Conservation (phyloP, 2,797 vertebrate genomes). For the Eulemur albifrons region DNA sequence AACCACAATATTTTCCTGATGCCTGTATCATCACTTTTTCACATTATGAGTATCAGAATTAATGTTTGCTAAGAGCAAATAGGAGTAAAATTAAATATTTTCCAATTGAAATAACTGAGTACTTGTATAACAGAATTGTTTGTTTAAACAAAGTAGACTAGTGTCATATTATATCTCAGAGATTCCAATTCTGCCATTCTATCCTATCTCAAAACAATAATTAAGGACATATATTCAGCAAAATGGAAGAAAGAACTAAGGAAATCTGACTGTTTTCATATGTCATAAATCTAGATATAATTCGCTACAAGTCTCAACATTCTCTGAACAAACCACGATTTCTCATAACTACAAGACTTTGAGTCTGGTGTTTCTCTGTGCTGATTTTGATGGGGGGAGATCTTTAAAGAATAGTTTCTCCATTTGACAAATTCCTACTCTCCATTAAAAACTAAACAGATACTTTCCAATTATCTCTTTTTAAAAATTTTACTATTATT, state of each 20-base stretch:
- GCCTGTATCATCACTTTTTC: constrained; percentile 62
- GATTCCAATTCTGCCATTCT: not conserved
- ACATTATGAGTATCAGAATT: constrained; percentile 63
- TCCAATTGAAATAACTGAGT: constrained; percentile 78
- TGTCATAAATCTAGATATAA: not conserved
- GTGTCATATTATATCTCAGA: not conserved
- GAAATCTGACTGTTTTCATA: not conserved
- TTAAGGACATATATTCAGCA: not conserved
- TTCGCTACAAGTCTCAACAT: not conserved
- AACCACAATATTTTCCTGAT: constrained; percentile 59
- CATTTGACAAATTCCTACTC: not conserved
- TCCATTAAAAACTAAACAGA: not conserved
- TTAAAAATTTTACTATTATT: not conserved
- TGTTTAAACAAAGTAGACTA: constrained; percentile 74
- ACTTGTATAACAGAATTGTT: constrained; percentile 72
- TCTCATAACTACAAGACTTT: not conserved
- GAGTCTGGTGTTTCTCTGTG: not conserved
- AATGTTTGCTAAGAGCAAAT: constrained; percentile 79
- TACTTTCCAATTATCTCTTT: not conserved
- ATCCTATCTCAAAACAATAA: constrained; percentile 13
- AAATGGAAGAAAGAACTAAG: not conserved
- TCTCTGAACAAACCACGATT: not conserved
- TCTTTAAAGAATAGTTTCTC: not conserved
- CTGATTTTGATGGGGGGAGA: not conserved
- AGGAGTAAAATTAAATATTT: constrained; percentile 79